These are phyloP conservation scores for Apteryx owenii DNA, from an alignment of 2,113 vertebrate genomes.

Conservation along the genomic window DNA sequence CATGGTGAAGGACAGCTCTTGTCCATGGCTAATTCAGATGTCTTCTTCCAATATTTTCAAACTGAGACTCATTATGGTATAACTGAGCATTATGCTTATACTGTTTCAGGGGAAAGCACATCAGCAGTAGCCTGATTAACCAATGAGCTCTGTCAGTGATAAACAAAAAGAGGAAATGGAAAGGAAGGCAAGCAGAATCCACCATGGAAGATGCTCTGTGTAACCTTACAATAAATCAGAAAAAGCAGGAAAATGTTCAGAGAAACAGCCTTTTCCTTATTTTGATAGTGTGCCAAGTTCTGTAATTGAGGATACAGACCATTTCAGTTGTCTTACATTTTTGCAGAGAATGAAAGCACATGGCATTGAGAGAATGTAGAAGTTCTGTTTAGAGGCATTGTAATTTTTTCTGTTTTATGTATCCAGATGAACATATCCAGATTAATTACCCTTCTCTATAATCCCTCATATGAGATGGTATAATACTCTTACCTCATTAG, in stretches of 20 bases:
- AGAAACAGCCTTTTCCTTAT: neutral
- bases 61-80: neutral
- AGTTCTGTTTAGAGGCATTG: neutral
- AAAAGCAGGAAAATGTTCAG: neutral
- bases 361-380: neutral
- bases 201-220: neutral
- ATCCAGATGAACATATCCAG: too few relatives aligned
- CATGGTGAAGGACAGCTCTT: neutral
- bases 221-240: neutral
- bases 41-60: constrained; percentile 21
- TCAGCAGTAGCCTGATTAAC: neutral
- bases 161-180: neutral
- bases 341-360: accelerated
- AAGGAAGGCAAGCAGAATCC: neutral
- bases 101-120: neutral
- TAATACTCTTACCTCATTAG: neutral
- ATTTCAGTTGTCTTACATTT: neutral
- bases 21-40: neutral
- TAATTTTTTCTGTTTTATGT: neutral
- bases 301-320: neutral
- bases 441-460: neutral
- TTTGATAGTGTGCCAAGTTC: neutral
- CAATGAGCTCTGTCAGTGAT: neutral
- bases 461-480: neutral
- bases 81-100: neutral